A percentile compares a stretch with the other conserved stretches of the same genome.
phyloP scores from a whole-genome alignment of 2,888 invertebrate species.

The Drosophila emarginata region DNA sequence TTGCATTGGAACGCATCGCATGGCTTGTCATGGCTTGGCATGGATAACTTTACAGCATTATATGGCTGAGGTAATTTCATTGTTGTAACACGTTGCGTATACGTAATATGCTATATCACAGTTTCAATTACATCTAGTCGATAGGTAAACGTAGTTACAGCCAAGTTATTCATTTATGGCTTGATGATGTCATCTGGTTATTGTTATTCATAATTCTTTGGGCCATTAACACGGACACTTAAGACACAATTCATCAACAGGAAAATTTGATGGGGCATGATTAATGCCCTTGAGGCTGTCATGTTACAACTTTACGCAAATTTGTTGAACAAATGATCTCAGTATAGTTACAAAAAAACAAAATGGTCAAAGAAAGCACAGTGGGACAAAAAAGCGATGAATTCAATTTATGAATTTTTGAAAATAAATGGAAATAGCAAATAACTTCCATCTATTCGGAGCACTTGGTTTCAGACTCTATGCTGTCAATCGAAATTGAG shows the following conservation, averaged over 20 bases:
- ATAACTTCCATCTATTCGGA: too few species aligned
- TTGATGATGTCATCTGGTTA: conserved; percentile 20
- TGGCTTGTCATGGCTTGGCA: neutral
- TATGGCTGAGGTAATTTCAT: conserved; percentile 56
- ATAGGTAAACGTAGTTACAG: conserved; percentile 1
- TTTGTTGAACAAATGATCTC: conserved; percentile 62
- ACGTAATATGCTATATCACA: conserved; percentile 50
- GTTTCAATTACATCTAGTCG: conserved; percentile 65
- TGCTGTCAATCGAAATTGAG: neutral
- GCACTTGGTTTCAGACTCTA: neutral
- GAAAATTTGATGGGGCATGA: conserved; percentile 61
- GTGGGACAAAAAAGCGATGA: neutral
- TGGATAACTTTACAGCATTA: conserved; percentile 44
- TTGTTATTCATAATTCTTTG: conserved; percentile 53
- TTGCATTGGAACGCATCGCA: conserved; percentile 37
- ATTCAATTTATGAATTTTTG: neutral
- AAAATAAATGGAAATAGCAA: too few species aligned
- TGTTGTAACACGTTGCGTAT: conserved; percentile 65
- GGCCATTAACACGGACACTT: conserved; percentile 59
- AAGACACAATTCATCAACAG: conserved; percentile 52
- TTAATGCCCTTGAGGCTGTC: conserved; percentile 56
- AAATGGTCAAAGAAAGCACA: neutral
- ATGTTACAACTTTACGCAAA: conserved; percentile 56
- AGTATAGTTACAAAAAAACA: conserved; percentile 3
- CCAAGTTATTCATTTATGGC: neutral